These are phyloP conservation scores for Rhogogaster chlorosoma DNA, from an alignment of 2,888 invertebrate species.

Conservation along the genomic window DNA sequence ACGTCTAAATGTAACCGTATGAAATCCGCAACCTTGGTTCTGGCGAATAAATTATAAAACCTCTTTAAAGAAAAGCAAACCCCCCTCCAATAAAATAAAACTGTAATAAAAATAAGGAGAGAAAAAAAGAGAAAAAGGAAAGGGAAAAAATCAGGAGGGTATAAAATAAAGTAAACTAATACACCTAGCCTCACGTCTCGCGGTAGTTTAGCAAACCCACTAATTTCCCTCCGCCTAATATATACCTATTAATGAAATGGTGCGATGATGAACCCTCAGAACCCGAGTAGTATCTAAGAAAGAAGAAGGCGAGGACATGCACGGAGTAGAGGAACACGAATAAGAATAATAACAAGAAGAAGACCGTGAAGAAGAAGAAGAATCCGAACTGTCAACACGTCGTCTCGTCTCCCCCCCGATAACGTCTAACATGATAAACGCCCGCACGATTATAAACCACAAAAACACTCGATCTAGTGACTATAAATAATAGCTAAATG, in stretches of 20 bases:
- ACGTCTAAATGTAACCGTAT: conserved; percentile 31
- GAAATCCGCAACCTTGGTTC: neutral
- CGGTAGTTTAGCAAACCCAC: conserved; percentile 36
- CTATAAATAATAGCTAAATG: conserved; percentile 30
- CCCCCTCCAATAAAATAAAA: neutral
- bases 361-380: neutral
- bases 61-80: neutral
- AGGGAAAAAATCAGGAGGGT: neutral
- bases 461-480: conserved; percentile 42
- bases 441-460: neutral
- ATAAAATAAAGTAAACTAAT: conserved; percentile 23
- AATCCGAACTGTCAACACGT: conserved; percentile 41
- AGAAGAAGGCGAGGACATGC: too few relatives aligned
- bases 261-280: conserved; percentile 15
- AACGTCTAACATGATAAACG: conserved; percentile 1
- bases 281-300: neutral
- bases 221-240: conserved; percentile 10
- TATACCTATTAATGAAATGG: conserved; percentile 15
- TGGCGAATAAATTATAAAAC: neutral
- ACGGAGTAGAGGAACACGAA: neutral
- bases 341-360: neutral
- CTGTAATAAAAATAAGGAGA: neutral
- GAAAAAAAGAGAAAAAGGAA: neutral
- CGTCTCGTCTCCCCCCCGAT: neutral
- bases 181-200: neutral